Percentiles rank a stretch among this genome's conserved stretches.
phyloP scores from a whole-genome alignment of 2,888 invertebrate genomes.

The Mesochorus sp. region DNA sequence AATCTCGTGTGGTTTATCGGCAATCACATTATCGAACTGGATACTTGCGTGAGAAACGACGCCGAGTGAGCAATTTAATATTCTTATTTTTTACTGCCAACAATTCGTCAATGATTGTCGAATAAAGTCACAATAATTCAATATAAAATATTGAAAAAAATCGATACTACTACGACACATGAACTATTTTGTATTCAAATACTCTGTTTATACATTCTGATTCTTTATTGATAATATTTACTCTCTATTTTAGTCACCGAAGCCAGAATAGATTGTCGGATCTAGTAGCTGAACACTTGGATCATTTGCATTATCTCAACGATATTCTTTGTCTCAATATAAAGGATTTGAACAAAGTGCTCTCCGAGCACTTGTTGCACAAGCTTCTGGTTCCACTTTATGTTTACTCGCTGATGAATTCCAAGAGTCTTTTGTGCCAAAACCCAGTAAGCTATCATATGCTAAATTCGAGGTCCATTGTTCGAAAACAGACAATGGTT shows the following conservation, averaged over 20 bases:
- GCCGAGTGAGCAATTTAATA: conserved; percentile 90
- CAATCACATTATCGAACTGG: conserved; percentile 97
- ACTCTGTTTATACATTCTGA: no score
- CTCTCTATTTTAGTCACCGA: conserved; percentile 88
- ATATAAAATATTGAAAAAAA: no score
- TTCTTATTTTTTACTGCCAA: not conserved
- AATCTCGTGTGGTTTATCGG: conserved; percentile 99
- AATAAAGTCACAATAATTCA: no score
- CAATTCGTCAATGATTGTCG: no score
- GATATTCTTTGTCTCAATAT: conserved; percentile 97
- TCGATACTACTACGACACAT: no score
- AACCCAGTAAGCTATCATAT: conserved; percentile 72
- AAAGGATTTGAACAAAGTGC: conserved; percentile 94
- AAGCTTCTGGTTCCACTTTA: conserved; percentile 96
- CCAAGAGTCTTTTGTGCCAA: conserved; percentile 73
- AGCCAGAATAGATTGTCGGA: conserved; percentile 95
- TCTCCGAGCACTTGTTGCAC: conserved; percentile 96
- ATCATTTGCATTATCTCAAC: conserved; percentile 98
- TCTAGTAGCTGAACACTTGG: conserved; percentile 97
- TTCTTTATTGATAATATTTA: no score
- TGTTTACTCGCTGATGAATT: conserved; percentile 91
- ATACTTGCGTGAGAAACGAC: conserved; percentile 96
- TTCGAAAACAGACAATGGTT: not conserved
- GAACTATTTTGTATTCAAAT: no score
- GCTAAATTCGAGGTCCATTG: not conserved